phyloP scores from a whole-genome alignment of 2,888 invertebrate species.

The Koerneria pararmatus region DNA sequence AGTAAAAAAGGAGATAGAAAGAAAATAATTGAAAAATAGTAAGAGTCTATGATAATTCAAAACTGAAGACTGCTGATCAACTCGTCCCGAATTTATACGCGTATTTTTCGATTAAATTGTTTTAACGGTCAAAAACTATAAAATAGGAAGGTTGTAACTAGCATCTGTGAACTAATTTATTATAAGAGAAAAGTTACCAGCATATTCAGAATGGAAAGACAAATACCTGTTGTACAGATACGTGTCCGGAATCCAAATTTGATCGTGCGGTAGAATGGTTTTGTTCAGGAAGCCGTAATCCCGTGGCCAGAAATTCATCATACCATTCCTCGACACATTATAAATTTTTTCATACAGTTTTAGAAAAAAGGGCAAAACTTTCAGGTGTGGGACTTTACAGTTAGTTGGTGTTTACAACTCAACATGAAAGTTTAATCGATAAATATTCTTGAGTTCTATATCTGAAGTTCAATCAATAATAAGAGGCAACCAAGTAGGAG shows the following conservation, averaged over 20 bases:
- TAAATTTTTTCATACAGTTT: conserved; percentile 5
- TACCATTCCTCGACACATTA: conserved; percentile 61
- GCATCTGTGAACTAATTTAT: too few species aligned
- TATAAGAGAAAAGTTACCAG: too few species aligned
- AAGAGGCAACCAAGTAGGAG: background rate
- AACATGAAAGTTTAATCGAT: background rate
- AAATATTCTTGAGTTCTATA: conserved; percentile 8
- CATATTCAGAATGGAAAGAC: too few species aligned
- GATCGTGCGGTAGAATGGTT: conserved; percentile 54
- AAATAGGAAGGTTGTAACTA: too few species aligned
- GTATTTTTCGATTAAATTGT: too few species aligned
- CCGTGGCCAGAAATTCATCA: conserved; percentile 61
- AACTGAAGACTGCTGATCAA: too few species aligned
- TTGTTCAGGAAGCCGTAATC: conserved; percentile 60
- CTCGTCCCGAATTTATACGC: too few species aligned
- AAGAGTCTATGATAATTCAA: too few species aligned
- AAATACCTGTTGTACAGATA: conserved; percentile 54
- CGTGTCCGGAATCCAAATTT: conserved; percentile 60
- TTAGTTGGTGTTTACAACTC: background rate
- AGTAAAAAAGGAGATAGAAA: too few species aligned
- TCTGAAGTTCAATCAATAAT: background rate
- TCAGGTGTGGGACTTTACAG: background rate
- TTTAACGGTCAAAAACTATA: too few species aligned
- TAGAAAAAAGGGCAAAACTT: background rate
- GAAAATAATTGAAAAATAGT: too few species aligned